phyloP scores from a whole-genome alignment of 2,797 vertebrate species.

The Spinibarbus caldwelli region DNA sequence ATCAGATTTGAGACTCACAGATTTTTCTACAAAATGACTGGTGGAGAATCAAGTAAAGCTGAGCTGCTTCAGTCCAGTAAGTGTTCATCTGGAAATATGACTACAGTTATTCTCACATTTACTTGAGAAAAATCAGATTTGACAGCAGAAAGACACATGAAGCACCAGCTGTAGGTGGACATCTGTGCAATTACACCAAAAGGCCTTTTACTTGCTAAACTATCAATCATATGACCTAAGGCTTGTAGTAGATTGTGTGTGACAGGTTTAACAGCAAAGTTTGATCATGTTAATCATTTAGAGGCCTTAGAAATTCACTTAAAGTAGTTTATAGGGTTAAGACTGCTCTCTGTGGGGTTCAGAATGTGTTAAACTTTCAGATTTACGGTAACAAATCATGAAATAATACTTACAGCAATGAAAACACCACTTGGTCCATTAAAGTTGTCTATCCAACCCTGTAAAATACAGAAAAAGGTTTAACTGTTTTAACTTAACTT shows the following conservation, averaged over 20 bases:
- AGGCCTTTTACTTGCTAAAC: too few relatives aligned
- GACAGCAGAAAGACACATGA: too few relatives aligned
- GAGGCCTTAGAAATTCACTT: background rate
- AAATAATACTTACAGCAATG: conserved; percentile 85
- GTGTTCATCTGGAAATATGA: too few relatives aligned
- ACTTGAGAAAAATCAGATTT: too few relatives aligned
- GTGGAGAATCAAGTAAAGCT: too few relatives aligned
- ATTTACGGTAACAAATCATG: background rate
- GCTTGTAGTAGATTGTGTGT: too few relatives aligned
- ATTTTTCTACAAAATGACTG: too few relatives aligned
- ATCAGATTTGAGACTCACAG: too few relatives aligned
- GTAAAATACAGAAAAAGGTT: conserved; percentile 36
- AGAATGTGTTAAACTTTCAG: background rate
- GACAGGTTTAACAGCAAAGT: background rate
- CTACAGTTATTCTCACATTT: too few relatives aligned
- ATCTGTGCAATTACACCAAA: background rate
- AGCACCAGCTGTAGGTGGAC: too few relatives aligned
- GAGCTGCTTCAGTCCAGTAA: too few relatives aligned
- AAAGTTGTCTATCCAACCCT: conserved; percentile 97
- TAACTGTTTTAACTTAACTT: too few relatives aligned
- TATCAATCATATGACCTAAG: background rate
- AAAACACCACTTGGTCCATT: conserved; percentile 91
- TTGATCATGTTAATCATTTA: background rate
- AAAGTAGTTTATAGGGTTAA: background rate
- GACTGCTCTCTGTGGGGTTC: background rate